Conservation (phyloP, 2,888 invertebrate genomes). For the Tinea semifulvella region DNA sequence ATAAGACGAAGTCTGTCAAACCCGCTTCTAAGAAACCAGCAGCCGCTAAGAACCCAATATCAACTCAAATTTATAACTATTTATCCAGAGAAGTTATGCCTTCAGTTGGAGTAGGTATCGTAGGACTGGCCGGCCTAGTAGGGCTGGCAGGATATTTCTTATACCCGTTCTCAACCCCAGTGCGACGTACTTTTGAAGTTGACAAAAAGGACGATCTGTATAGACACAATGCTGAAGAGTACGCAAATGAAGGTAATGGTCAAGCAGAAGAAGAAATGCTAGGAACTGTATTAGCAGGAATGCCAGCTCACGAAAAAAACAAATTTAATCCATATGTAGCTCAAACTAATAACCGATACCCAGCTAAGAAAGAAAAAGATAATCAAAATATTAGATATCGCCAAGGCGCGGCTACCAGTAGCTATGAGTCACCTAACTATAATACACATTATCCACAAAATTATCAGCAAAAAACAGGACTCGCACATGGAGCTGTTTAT, state of each 20-base stretch:
- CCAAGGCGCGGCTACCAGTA: constrained; percentile 38
- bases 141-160: constrained; percentile 81
- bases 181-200: constrained; percentile 72
- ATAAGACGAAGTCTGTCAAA: constrained; percentile 62
- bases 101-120: constrained; percentile 79
- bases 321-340: constrained; percentile 54
- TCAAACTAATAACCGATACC: constrained; percentile 46
- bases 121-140: constrained; percentile 77
- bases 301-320: constrained; percentile 63
- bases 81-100: constrained; percentile 83
- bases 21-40: constrained; percentile 43
- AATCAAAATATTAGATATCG: constrained; percentile 52
- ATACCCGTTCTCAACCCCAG: constrained; percentile 75
- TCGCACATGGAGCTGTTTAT: constrained; percentile 57
- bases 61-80: constrained; percentile 80
- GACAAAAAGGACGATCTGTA: constrained; percentile 72
- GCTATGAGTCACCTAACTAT: constrained; percentile 47
- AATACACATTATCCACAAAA: constrained; percentile 52
- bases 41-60: constrained; percentile 67
- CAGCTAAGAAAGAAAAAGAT: constrained; percentile 39
- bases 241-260: constrained; percentile 70
- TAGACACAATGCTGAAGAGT: constrained; percentile 74
- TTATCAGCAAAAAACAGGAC: constrained; percentile 58
- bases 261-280: constrained; percentile 81
- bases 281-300: constrained; percentile 77